A percentile compares a stretch with the other conserved stretches of the same genome.
Evolutionary conservation across 2,113 vertebrate species (phyloP).

Genomic region (Patagioenas fasciata): DNA sequence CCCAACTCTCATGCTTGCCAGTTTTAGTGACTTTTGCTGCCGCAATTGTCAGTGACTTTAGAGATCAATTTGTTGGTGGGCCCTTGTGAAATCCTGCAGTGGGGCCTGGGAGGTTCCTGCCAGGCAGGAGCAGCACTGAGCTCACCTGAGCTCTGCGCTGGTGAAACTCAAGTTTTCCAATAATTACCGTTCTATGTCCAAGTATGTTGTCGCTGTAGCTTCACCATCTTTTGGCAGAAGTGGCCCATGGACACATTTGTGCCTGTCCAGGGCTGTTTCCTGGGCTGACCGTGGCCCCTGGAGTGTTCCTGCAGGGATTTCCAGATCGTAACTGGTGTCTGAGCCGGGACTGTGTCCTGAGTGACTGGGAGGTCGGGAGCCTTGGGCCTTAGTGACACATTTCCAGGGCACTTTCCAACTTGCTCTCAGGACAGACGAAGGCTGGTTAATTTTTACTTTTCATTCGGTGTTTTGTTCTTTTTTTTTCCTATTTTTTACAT

Average conservation of each 20-base stretch:
- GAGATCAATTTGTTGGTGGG: not conserved
- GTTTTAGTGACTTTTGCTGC: not conserved
- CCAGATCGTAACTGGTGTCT: not conserved
- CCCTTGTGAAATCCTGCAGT: not conserved
- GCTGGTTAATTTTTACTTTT: conserved; percentile 7
- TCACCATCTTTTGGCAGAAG: too few species aligned
- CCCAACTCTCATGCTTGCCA: rapidly evolving
- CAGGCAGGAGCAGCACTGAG: not conserved
- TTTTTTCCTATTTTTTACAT: conserved; percentile 68
- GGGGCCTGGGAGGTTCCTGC: not conserved
- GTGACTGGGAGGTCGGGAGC: not conserved
- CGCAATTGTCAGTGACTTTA: not conserved
- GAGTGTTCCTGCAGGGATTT: not conserved
- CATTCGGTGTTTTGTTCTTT: not conserved
- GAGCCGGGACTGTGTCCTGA: rapidly evolving
- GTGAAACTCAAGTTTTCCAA: not conserved
- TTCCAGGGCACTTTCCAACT: not conserved
- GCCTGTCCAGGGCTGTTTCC: too few species aligned
- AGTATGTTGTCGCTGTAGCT: rapidly evolving
- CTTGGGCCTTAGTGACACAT: not conserved
- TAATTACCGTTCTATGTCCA: rapidly evolving
- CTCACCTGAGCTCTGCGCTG: not conserved
- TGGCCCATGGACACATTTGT: too few species aligned
- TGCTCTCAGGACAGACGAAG: not conserved
- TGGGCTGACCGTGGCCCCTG: too few species aligned